Percentiles rank a stretch among this genome's conserved stretches.
Evolutionary conservation across 2,113 vertebrate species (phyloP).

Genomic region (Vombatus ursinus): DNA sequence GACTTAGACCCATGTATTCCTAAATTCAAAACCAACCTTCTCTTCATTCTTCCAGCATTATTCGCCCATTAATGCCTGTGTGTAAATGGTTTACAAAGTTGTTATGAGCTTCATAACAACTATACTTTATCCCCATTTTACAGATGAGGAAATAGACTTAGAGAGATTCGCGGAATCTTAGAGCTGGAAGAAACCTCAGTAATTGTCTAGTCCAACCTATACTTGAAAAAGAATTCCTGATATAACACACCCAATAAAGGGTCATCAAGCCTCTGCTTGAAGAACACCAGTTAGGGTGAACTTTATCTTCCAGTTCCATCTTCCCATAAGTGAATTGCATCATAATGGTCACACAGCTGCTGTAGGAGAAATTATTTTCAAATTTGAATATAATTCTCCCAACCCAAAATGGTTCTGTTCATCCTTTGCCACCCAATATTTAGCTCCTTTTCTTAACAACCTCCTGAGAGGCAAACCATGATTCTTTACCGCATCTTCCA

Average conservation of each 20-base stretch:
- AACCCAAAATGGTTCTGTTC: not conserved
- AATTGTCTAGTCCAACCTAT: not conserved
- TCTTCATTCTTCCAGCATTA: not conserved
- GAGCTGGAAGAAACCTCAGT: not conserved
- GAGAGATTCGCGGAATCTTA: not conserved
- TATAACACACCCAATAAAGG: not conserved
- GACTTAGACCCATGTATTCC: not conserved
- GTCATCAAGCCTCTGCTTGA: not conserved
- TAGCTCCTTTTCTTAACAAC: not conserved
- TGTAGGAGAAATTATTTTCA: not conserved
- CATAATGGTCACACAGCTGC: not conserved
- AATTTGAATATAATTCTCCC: not conserved
- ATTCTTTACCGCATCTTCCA: not conserved
- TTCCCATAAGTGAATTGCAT: not conserved
- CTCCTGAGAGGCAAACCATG: not conserved
- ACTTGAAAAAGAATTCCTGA: not conserved
- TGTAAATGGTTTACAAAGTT: not conserved
- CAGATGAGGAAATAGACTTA: not conserved
- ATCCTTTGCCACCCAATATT: not conserved
- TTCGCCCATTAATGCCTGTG: not conserved
- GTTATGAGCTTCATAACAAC: not conserved
- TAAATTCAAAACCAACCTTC: not conserved
- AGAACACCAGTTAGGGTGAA: not conserved
- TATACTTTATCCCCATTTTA: not conserved
- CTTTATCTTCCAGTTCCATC: not conserved